Conservation (phyloP, 2,113 vertebrate genomes). For the Daboia siamensis region DNA sequence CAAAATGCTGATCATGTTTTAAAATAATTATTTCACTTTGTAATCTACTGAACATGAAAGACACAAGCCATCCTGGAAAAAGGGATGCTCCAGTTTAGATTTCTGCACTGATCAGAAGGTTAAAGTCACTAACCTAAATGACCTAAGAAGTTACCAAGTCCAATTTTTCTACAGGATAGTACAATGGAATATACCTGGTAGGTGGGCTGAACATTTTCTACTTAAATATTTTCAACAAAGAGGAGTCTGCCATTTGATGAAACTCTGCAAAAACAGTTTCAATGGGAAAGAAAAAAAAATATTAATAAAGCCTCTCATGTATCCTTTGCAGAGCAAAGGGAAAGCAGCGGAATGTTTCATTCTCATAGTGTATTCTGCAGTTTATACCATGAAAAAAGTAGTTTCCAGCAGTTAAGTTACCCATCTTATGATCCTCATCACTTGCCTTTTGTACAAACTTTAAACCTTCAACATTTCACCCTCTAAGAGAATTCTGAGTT, state of each 20-base stretch:
- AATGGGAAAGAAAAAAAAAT: not conserved
- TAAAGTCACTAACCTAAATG: not conserved
- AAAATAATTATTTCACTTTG: conserved; percentile 3
- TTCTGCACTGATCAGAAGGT: not conserved
- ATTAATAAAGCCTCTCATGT: too few relatives aligned
- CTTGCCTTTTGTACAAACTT: not conserved
- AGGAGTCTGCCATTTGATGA: not conserved
- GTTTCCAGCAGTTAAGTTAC: too few relatives aligned
- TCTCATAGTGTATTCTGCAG: not conserved
- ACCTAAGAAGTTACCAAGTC: not conserved
- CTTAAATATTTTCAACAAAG: too few relatives aligned
- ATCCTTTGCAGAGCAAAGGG: too few relatives aligned
- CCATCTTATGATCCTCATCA: not conserved
- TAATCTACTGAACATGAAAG: not conserved
- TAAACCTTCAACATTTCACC: not conserved
- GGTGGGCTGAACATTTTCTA: not conserved
- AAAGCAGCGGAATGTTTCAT: too few relatives aligned
- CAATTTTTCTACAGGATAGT: not conserved
- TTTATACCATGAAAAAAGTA: not conserved
- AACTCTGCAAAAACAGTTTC: not conserved
- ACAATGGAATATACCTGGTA: not conserved
- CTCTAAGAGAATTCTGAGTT: not conserved
- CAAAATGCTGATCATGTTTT: not conserved
- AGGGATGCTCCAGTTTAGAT: not conserved
- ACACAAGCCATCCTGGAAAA: not conserved